phyloP scores from a whole-genome alignment of 2,113 vertebrate genomes.

The Globicephala melas region DNA sequence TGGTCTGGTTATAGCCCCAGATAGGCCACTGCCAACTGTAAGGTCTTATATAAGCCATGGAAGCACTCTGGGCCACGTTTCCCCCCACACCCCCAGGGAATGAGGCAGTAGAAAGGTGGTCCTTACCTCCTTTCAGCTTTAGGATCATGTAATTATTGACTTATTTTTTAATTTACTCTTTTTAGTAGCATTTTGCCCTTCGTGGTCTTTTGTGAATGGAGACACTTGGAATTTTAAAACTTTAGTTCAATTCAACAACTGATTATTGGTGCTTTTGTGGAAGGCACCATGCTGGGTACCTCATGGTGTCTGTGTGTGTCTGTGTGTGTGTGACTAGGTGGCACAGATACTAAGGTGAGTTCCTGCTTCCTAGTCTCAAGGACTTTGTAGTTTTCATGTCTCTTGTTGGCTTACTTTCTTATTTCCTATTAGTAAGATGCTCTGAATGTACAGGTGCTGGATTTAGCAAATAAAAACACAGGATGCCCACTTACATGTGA shows the following conservation, averaged over 20 bases:
- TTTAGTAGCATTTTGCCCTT: not conserved
- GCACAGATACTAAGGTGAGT: not conserved
- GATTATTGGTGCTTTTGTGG: not conserved
- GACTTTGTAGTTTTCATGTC: not conserved
- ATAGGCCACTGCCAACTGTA: not conserved
- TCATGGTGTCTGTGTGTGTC: not conserved
- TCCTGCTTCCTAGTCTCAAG: not conserved
- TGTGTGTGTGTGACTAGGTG: not conserved
- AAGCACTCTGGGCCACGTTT: not conserved
- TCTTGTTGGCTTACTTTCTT: not conserved
- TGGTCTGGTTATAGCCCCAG: not conserved
- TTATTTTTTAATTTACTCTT: not conserved
- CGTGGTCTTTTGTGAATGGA: not conserved
- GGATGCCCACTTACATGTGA: not conserved
- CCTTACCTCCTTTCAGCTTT: not conserved
- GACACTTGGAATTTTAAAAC: not conserved
- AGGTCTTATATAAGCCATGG: not conserved
- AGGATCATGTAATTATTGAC: not conserved
- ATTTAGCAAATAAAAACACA: not conserved
- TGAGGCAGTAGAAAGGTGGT: not conserved
- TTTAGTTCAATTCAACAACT: not conserved
- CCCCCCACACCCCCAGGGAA: not conserved
- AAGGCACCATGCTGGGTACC: not conserved
- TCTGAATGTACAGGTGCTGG: not conserved
- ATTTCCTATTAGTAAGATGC: not conserved